These are phyloP conservation scores for Bombus sibiricus DNA, from an alignment of 1,140 invertebrate species.

Conservation along the genomic window DNA sequence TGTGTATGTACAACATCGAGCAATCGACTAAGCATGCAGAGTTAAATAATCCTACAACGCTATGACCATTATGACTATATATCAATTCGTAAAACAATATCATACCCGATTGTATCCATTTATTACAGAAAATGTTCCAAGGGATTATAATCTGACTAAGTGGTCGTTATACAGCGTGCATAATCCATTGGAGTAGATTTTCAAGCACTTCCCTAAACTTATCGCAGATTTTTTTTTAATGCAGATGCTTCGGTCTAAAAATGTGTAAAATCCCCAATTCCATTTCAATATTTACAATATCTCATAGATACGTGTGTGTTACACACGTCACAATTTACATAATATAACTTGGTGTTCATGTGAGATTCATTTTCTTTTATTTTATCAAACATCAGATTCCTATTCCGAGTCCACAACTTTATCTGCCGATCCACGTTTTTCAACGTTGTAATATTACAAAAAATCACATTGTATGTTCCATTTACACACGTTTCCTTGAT, in stretches of 20 bases:
- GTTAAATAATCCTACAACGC: slow-evolving; percentile 67
- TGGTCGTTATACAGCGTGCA: slow-evolving; percentile 16
- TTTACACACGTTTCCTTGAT: slow-evolving; percentile 13
- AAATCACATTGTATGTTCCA: neutral
- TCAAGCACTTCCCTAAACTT: slow-evolving; percentile 1
- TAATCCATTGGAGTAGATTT: slow-evolving; percentile 31
- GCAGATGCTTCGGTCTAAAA: slow-evolving; percentile 58
- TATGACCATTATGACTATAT: slow-evolving; percentile 65
- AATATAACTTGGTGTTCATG: slow-evolving; percentile 61
- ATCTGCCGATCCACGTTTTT: neutral
- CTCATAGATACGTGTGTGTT: slow-evolving; percentile 38
- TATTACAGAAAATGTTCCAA: slow-evolving; percentile 41
- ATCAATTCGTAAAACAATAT: slow-evolving; percentile 67
- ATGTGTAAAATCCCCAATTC: slow-evolving; percentile 59
- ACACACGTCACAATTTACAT: slow-evolving; percentile 52
- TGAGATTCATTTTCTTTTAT: neutral
- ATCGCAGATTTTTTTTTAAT: slow-evolving; percentile 26
- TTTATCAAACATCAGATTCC: neutral
- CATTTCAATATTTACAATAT: slow-evolving; percentile 62
- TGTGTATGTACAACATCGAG: slow-evolving; percentile 56
- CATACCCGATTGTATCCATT: slow-evolving; percentile 55
- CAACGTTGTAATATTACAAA: slow-evolving; percentile 32
- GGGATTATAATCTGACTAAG: slow-evolving; percentile 10
- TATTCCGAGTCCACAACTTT: neutral
- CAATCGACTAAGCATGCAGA: slow-evolving; percentile 76